Conservation (phyloP, 2,888 invertebrate genomes). For the Omphaloscelis lunosa region DNA sequence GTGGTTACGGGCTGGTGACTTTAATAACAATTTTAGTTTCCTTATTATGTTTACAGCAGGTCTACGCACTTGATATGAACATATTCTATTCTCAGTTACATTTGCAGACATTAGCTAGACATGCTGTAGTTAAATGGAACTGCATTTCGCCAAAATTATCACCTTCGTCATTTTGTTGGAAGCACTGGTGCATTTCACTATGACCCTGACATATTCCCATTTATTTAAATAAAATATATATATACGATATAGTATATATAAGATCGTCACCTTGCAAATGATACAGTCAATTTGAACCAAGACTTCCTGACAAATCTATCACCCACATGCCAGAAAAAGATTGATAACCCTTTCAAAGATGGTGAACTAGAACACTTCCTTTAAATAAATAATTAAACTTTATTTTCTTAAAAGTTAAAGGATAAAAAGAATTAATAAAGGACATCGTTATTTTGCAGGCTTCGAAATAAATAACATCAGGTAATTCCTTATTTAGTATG, state of each 20-base stretch:
- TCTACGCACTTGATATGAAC: conserved; percentile 52
- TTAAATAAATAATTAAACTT: conserved; percentile 7
- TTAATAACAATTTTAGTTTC: conserved; percentile 52
- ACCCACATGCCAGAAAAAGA: conserved; percentile 51
- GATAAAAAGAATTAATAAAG: conserved; percentile 13
- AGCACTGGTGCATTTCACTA: conserved; percentile 15
- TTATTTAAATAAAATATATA: conserved; percentile 15
- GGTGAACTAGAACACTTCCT: conserved; percentile 30
- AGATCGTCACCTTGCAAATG: conserved; percentile 48
- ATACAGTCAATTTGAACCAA: conserved; percentile 24
- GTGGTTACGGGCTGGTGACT: conserved; percentile 38
- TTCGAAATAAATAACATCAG: conserved; percentile 27
- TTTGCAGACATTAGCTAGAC: conserved; percentile 72
- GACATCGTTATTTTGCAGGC: conserved; percentile 17
- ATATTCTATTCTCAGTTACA: conserved; percentile 71
- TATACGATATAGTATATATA: conserved; percentile 13
- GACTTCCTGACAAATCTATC: conserved; percentile 64
- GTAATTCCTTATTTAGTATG: conserved; percentile 45
- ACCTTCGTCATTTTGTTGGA: conserved; percentile 14
- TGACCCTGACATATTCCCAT: conserved; percentile 1
- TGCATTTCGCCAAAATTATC: conserved; percentile 30
- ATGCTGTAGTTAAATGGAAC: conserved; percentile 35
- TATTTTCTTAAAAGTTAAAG: conserved; percentile 12
- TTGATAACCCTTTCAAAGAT: conserved; percentile 47
- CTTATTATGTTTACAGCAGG: conserved; percentile 43